phyloP scores from a whole-genome alignment of 2,888 invertebrate genomes.

The Ophraella communa region DNA sequence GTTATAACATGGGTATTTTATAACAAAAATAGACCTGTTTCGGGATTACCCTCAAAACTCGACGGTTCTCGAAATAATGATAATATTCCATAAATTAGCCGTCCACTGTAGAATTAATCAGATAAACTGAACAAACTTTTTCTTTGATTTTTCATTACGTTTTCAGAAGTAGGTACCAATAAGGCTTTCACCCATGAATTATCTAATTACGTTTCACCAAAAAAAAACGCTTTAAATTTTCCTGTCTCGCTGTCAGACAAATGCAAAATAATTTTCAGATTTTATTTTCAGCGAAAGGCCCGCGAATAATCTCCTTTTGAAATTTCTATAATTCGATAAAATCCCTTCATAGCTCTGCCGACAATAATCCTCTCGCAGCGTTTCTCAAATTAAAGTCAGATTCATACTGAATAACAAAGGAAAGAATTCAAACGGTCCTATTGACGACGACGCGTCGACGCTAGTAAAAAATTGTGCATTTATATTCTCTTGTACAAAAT shows the following conservation, averaged over 20 bases:
- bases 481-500: slow-evolving; percentile 16
- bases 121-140: too few species aligned
- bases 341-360: slow-evolving; percentile 25
- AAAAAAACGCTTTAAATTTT: slow-evolving; percentile 10
- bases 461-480: slow-evolving; percentile 23
- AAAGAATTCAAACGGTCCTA: slow-evolving; percentile 23
- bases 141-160: too few species aligned
- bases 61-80: too few species aligned
- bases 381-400: slow-evolving; percentile 29
- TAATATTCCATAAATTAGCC: too few species aligned
- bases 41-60: too few species aligned
- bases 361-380: slow-evolving; percentile 24
- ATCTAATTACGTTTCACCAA: slow-evolving; percentile 5
- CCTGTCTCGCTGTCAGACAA: slow-evolving; percentile 25
- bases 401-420: slow-evolving; percentile 26
- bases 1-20: too few species aligned
- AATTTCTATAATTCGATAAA: slow-evolving; percentile 27
- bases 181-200: slow-evolving; percentile 15
- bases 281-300: slow-evolving; percentile 22
- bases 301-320: slow-evolving; percentile 26
- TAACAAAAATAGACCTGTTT: too few species aligned
- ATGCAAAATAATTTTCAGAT: slow-evolving; percentile 26
- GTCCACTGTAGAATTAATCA: too few species aligned
- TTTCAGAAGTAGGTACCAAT: slow-evolving; percentile 13
- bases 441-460: slow-evolving; percentile 13